These are phyloP conservation scores for Antennarius maculatus DNA, from an alignment of 2,797 vertebrate genomes.

Conservation along the genomic window DNA sequence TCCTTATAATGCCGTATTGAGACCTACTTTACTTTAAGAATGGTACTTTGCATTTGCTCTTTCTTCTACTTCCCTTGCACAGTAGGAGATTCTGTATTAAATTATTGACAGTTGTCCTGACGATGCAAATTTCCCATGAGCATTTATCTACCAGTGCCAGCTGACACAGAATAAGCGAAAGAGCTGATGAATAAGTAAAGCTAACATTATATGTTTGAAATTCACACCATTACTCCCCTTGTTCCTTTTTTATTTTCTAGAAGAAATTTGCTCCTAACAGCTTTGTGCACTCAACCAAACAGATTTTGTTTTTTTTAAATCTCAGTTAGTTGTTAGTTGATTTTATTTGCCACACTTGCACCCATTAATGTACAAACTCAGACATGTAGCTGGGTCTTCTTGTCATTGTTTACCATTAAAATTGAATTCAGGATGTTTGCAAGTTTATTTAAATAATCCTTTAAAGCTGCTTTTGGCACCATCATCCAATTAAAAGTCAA, in stretches of 20 bases:
- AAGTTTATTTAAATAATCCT: too few relatives aligned
- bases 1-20: constrained; percentile 29
- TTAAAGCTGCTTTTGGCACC: too few relatives aligned
- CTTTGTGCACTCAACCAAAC: background rate
- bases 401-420: too few relatives aligned
- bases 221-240: constrained; percentile 18
- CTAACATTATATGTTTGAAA: constrained; percentile 41
- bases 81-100: constrained; percentile 43
- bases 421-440: too few relatives aligned
- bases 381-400: too few relatives aligned
- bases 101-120: constrained; percentile 60
- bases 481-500: too few relatives aligned
- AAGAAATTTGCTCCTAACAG: background rate
- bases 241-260: constrained; percentile 11
- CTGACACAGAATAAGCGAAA: constrained; percentile 18
- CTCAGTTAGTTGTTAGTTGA: too few relatives aligned
- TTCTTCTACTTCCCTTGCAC: constrained; percentile 23
- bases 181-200: constrained; percentile 41
- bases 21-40: constrained; percentile 43
- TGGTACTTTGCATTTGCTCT: constrained; percentile 15
- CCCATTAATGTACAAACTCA: too few relatives aligned
- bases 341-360: too few relatives aligned
- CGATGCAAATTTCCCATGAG: constrained; percentile 40
- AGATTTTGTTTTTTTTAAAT: too few relatives aligned
- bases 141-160: constrained; percentile 17